Evolutionary conservation across 2,797 vertebrate genomes (phyloP).

Genomic region (Danio tinwini): DNA sequence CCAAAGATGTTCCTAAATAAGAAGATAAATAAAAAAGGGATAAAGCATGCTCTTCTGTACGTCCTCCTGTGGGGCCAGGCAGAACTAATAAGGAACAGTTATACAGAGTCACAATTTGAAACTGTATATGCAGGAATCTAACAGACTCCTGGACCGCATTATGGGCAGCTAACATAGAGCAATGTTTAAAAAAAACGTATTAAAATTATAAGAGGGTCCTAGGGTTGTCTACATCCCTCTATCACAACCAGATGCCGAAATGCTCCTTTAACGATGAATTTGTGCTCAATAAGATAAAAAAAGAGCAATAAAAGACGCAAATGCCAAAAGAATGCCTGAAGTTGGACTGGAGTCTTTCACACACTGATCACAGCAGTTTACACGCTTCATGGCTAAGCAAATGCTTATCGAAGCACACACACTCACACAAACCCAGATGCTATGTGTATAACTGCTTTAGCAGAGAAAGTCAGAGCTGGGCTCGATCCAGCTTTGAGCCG

Average conservation of each 20-base stretch:
- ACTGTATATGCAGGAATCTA: constrained; percentile 50
- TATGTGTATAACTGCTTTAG: constrained; percentile 53
- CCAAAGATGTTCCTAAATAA: constrained; percentile 55
- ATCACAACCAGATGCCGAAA: constrained; percentile 57
- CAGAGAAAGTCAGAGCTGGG: constrained; percentile 36
- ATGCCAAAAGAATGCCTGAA: constrained; percentile 48
- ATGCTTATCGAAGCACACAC: constrained; percentile 7
- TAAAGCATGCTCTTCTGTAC: constrained; percentile 38
- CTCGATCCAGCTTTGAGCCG: constrained; percentile 28
- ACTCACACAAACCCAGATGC: constrained; percentile 55
- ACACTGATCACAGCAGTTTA: constrained; percentile 48
- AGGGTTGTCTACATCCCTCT: constrained; percentile 16
- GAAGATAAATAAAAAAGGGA: constrained; percentile 55
- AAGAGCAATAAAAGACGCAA: constrained; percentile 52
- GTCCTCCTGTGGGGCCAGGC: constrained; percentile 19
- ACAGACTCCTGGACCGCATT: constrained; percentile 57
- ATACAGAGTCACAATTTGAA: constrained; percentile 53
- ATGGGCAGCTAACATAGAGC: constrained; percentile 42
- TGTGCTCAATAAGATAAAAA: constrained; percentile 56
- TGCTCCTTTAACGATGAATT: constrained; percentile 46
- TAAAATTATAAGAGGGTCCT: constrained; percentile 2
- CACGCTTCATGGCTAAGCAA: constrained; percentile 33
- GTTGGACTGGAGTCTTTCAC: constrained; percentile 42
- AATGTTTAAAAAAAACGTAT: constrained; percentile 39
- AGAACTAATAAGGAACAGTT: constrained; percentile 54